Evolutionary conservation across 64 coral and sea anemone genomes (phyloP).

Genomic region (Pocillopora damicornis): DNA sequence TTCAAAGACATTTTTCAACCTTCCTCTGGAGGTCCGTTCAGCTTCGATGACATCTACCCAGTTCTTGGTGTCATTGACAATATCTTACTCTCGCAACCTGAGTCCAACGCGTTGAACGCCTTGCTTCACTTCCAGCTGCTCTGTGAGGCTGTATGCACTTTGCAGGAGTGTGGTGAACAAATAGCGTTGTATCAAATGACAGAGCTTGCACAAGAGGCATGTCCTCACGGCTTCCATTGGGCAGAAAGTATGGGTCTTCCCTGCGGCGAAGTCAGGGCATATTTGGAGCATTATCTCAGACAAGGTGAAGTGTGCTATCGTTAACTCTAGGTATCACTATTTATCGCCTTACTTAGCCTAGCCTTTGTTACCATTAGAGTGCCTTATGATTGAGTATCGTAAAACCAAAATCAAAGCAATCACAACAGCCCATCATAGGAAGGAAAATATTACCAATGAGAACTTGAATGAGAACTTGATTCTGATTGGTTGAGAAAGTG

Average conservation of each 20-base stretch:
- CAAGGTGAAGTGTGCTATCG: not conserved
- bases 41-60: constrained; percentile 75
- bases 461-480: too few species aligned
- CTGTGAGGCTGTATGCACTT: constrained; percentile 76
- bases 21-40: constrained; percentile 63
- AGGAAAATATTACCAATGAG: too few species aligned
- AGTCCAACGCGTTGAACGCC: constrained; percentile 54
- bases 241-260: constrained; percentile 69
- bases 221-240: constrained; percentile 78
- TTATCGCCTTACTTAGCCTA: too few species aligned
- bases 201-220: constrained; percentile 51
- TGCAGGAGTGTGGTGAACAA: constrained; percentile 73
- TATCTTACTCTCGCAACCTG: constrained; percentile 46
- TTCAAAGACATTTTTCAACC: constrained; percentile 94
- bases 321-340: too few species aligned
- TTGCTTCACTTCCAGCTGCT: constrained; percentile 67
- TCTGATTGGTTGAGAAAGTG: too few species aligned
- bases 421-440: too few species aligned
- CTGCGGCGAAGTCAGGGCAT: constrained; percentile 46
- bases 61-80: constrained; percentile 78
- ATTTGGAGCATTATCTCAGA: constrained; percentile 28
- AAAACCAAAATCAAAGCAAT: too few species aligned
- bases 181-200: constrained; percentile 60
- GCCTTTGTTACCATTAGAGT: too few species aligned
- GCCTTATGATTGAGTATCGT: too few species aligned